Percentiles rank a stretch among this genome's conserved stretches.
Evolutionary conservation across 2,113 vertebrate genomes (phyloP).

Genomic region (Salvelinus alpinus): DNA sequence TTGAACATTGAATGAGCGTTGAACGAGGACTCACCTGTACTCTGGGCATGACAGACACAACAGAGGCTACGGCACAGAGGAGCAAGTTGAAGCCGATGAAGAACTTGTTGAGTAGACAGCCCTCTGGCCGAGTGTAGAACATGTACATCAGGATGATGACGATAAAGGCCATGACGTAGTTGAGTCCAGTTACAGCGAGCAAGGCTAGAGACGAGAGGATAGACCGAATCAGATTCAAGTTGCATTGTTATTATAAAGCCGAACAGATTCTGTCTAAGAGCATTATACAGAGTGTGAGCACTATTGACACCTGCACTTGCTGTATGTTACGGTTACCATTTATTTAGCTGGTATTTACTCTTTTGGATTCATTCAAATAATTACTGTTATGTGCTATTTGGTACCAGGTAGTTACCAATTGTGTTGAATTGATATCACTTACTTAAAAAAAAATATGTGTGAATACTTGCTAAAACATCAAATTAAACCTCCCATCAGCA

Average conservation of each 20-base stretch:
- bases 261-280: too few relatives aligned
- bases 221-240: neutral
- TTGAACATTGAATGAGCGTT: neutral
- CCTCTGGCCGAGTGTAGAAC: conserved; percentile 83
- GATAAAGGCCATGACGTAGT: conserved; percentile 78
- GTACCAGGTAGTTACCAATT: too few relatives aligned
- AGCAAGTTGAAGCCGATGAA: conserved; percentile 91
- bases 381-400: too few relatives aligned
- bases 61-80: conserved; percentile 80
- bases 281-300: too few relatives aligned
- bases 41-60: conserved; percentile 84
- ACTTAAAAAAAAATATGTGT: too few relatives aligned
- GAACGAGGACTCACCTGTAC: conserved; percentile 82
- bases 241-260: neutral
- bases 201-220: conserved; percentile 73
- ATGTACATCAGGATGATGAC: conserved; percentile 75
- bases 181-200: conserved; percentile 74
- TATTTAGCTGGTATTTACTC: too few relatives aligned
- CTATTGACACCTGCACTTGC: too few relatives aligned
- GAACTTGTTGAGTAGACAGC: conserved; percentile 87
- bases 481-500: too few relatives aligned
- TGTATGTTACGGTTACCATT: too few relatives aligned
- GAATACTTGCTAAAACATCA: too few relatives aligned
- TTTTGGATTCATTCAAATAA: too few relatives aligned
- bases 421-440: too few relatives aligned